Evolutionary conservation across 2,113 vertebrate species (phyloP).

Genomic region (Morphnarchus princeps): DNA sequence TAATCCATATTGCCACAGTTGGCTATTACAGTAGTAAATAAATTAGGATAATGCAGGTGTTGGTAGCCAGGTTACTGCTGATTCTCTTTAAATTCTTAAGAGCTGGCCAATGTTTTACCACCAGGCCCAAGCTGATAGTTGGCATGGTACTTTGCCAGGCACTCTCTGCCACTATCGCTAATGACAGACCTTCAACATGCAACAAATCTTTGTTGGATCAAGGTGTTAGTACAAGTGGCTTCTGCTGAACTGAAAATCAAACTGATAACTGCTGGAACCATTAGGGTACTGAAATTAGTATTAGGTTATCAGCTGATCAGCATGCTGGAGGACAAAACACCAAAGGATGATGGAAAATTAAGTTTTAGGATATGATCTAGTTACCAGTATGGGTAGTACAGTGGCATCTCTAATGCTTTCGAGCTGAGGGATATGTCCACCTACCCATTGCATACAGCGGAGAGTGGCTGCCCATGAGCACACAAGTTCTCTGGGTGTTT

Average conservation of each 20-base stretch:
- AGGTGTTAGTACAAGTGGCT: background rate
- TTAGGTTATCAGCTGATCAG: background rate
- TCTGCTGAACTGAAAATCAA: background rate
- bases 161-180: background rate
- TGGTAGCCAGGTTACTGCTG: background rate
- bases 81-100: background rate
- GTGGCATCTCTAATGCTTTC: background rate
- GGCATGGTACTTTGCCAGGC: background rate
- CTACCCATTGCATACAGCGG: background rate
- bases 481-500: background rate
- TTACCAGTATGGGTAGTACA: too few relatives aligned
- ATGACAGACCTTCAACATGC: background rate
- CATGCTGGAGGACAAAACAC: background rate
- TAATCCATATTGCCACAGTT: fast-evolving
- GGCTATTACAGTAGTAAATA: background rate
- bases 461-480: background rate
- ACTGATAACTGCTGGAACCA: background rate
- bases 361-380: background rate
- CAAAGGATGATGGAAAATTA: background rate
- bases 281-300: background rate
- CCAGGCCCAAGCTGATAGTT: background rate
- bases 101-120: background rate
- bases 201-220: background rate
- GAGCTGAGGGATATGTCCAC: background rate
- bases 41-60: background rate